Base-by-base conservation (phyloP, 2,113 vertebrate species). In the Varanus komodoensis region DNA sequence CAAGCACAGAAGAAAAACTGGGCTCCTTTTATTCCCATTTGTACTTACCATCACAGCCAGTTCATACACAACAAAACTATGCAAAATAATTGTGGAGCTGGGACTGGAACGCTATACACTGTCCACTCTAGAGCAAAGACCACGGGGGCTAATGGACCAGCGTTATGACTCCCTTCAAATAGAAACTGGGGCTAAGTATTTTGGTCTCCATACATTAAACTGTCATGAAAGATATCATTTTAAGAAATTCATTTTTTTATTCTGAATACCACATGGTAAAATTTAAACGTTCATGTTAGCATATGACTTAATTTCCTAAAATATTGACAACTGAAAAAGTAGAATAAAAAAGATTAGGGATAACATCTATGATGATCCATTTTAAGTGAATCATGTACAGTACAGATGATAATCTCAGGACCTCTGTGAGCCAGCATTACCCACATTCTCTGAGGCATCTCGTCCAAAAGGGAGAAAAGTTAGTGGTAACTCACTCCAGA, bases 231-330 rank as follows among this genome's bases (percentile, higher is more conserved):
- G 5, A 82, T 34, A 32, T 15, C 52, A 54, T 29, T 80, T 80
- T 17, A 64, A 64, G 21, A 32, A 12, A 80, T 32, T 52, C 15
- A 8, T 17, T 4, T 54, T 3, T 52, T 84, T 50, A 29, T 77
- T 48, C 38, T 50, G 0, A 0, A 50, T n/a, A 81, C 8, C 11
- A 44, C 82, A 44, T 34, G 54, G 0, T 81, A 93, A 90, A 25
- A 85, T 93, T 87, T 89, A 91, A 88, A 91, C 27, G 85, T 9
- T 89, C 44, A 54, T 44, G 90, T 38, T 67, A 3, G n/a, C 64
- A 21, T 25, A 83, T 1, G 8, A 38, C 23, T 52, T 64, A 34
- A 8, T 8, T 25, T 57, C 32, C 64, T 15, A 67, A 4, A 64
- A 11, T 15, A 61, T 15, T 38, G 57, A 83, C 82, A 38, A 38